Conservation (phyloP, 2,797 vertebrate genomes). For the Prionace glauca region DNA sequence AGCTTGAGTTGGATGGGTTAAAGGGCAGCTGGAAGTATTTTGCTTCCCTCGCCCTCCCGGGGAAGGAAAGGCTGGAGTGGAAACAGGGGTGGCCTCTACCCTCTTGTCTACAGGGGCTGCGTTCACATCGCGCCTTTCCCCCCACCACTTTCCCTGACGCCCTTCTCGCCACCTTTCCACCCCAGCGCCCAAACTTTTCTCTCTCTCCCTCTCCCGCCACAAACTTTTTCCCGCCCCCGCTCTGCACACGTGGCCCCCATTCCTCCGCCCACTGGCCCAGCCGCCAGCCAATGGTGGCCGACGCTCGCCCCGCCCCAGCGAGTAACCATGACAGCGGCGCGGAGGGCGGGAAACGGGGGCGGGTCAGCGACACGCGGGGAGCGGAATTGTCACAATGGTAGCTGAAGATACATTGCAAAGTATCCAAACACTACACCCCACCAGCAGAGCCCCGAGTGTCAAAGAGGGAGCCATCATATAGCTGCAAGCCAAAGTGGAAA, state of each 20-base stretch:
- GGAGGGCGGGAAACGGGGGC: too few species aligned
- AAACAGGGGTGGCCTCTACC: too few species aligned
- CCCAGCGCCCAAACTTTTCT: not conserved
- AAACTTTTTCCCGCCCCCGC: not conserved
- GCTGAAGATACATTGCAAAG: not conserved
- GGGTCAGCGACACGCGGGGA: too few species aligned
- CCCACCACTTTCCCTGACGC: not conserved
- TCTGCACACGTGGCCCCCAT: not conserved
- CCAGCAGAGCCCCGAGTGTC: too few species aligned
- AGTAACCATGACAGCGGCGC: not conserved
- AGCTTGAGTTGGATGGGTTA: too few species aligned
- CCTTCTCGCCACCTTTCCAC: not conserved
- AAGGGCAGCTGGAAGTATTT: too few species aligned
- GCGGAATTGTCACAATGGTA: fast-evolving
- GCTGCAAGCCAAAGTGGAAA: not conserved
- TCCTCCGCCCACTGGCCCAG: not conserved
- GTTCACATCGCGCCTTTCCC: too few species aligned
- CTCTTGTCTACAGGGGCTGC: too few species aligned
- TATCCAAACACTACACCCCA: not conserved
- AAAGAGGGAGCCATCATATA: not conserved
- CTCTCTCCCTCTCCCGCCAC: not conserved
- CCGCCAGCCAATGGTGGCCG: not conserved
- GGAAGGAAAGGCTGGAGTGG: too few species aligned
- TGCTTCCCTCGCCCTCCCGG: too few species aligned
- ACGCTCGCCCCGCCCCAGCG: not conserved